Evolutionary conservation across 1,140 invertebrate species (phyloP).

Genomic region (Macrosteles quadrilineatus): DNA sequence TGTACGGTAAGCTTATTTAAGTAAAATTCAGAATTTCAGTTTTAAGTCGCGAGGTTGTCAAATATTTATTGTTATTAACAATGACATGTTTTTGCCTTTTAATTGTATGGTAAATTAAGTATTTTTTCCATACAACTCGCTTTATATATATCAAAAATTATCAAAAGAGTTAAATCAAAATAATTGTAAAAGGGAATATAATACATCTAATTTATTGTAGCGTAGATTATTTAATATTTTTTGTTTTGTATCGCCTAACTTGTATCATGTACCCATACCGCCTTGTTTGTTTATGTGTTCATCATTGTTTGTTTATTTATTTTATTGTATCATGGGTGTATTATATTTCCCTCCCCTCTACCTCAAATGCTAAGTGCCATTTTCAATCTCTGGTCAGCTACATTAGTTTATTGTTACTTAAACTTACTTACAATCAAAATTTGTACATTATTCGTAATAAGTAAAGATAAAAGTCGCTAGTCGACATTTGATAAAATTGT

Average conservation of each 20-base stretch:
- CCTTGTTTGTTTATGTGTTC: background rate
- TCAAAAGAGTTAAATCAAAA: no score
- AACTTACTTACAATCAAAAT: background rate
- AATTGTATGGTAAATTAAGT: no score
- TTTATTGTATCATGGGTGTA: slow-evolving; percentile 13
- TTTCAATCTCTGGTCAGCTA: slow-evolving; percentile 12
- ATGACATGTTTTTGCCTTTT: no score
- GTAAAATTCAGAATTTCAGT: no score
- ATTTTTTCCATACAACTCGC: no score
- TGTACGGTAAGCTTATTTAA: no score
- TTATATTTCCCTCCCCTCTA: slow-evolving; percentile 17
- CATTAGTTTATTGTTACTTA: slow-evolving; percentile 9
- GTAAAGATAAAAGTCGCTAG: slow-evolving; percentile 11
- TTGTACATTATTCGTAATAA: slow-evolving; percentile 21
- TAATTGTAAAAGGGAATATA: background rate
- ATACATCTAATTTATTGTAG: slow-evolving; percentile 8
- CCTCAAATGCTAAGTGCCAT: slow-evolving; percentile 6
- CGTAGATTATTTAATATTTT: no score
- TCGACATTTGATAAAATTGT: background rate
- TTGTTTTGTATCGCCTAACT: background rate
- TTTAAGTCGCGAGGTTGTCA: no score
- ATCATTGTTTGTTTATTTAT: background rate
- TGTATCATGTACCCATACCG: background rate
- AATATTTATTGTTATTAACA: no score
- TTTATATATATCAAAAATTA: no score